Evolutionary conservation across 2,888 invertebrate genomes (phyloP), one percentile per base, ranked within the genome.

Genomic region (Ramazzottius varieornatus): DNA sequence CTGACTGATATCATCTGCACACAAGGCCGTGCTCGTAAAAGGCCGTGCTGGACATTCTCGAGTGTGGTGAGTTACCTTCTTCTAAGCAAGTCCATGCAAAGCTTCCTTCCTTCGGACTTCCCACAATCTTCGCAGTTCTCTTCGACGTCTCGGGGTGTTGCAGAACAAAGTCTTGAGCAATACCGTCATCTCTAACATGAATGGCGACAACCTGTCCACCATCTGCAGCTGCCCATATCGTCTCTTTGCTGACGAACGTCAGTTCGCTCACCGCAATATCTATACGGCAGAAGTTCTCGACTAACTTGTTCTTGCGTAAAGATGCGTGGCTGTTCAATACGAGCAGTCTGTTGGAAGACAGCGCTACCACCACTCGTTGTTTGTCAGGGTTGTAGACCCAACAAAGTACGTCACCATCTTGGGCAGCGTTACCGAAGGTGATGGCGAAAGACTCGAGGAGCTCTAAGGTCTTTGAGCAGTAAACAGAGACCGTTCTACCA

Each of bases 251-350:
- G 54, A 29, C 54, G 29, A 4, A 4, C 4, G n/a, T 24, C 24
- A 54, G 29, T 16, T 29, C 8, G 46, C 65, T 69, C 65, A 64
- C 83, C 67, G 64, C 69, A 16, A 81, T 80, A 13, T 83, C 80
- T 8, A 84, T 81, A 46, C 88, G 77, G 69, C 87, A 46, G n/a
- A 46, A 82, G 1, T 86, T 86, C 71, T 84, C 83, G 20, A 83
- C 77, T 68, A 81, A 82, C 68, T 81, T 80, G 63, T 81, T 79
- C 2, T 78, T 78, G 63, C 78, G 81, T 72, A 81, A 78, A 70
- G 79, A 80, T 73, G 85, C 84, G 67, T 80, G 79, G 66, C 67
- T n/a, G 29, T 80, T 77, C 63, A 29, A 29, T 16, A 34, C 29
- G 20, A 34, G 32, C 24, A 40, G 65, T 1, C 34, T 4, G 1